phyloP scores from a whole-genome alignment of 2,888 invertebrate species.

The Amiota mariae region DNA sequence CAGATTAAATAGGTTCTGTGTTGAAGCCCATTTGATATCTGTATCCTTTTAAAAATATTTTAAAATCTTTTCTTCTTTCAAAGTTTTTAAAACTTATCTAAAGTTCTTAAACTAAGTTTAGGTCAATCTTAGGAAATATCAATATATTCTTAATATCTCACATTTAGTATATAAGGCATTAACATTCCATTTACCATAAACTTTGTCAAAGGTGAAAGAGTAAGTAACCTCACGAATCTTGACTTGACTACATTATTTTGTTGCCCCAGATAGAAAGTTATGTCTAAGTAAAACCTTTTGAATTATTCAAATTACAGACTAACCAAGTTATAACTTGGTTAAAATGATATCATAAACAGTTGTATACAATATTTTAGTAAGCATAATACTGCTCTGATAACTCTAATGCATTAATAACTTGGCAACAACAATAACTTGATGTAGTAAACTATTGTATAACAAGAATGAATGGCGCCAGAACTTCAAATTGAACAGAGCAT shows the following conservation, averaged over 20 bases:
- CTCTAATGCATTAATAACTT: neutral
- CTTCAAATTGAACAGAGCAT: neutral
- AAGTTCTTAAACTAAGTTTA: no score
- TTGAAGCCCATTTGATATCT: no score
- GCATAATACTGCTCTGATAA: neutral
- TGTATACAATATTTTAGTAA: neutral
- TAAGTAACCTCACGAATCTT: no score
- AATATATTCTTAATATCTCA: no score
- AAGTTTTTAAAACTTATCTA: no score
- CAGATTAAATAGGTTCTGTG: no score
- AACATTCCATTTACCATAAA: no score
- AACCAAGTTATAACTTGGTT: neutral
- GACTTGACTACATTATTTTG: neutral
- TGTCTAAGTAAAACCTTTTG: neutral
- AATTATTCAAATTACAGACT: neutral
- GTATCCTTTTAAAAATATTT: no score
- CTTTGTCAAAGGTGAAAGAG: no score
- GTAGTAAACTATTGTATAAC: neutral
- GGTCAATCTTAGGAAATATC: no score
- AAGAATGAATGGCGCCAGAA: constrained; percentile 2
- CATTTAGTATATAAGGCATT: no score
- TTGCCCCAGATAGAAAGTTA: neutral
- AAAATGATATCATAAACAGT: neutral
- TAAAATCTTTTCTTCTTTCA: no score
- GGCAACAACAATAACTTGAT: neutral